phyloP scores from a whole-genome alignment of 2,888 invertebrate species.

The Mesorhabditis spiculigera region DNA sequence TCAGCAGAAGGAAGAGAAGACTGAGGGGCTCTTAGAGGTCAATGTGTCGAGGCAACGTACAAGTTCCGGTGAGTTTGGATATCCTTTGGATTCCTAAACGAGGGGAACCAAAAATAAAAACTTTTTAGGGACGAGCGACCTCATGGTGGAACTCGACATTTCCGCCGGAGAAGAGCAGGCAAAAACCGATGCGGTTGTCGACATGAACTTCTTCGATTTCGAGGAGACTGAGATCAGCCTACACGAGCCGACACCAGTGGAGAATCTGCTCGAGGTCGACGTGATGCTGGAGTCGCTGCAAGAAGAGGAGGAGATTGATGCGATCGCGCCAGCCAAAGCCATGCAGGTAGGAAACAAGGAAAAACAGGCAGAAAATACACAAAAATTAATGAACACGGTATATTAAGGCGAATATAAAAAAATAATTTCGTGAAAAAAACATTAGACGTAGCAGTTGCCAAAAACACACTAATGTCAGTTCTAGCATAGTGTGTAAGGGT shows the following conservation, averaged over 20 bases:
- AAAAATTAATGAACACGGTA: background rate
- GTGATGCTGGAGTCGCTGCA: conserved; percentile 31
- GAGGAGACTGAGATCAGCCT: conserved; percentile 33
- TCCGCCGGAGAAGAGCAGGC: conserved; percentile 41
- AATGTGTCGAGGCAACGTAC: conserved; percentile 11
- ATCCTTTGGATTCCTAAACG: conserved; percentile 10
- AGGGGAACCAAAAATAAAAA: conserved; percentile 7
- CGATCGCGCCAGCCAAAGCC: conserved; percentile 21
- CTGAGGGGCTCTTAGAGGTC: conserved; percentile 13
- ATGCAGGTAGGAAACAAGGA: conserved; percentile 15
- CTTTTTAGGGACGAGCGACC: conserved; percentile 25
- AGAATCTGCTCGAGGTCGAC: conserved; percentile 30
- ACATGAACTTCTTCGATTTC: conserved; percentile 39
- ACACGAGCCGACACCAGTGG: conserved; percentile 5
- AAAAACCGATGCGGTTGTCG: conserved; percentile 39
- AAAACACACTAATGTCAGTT: too few species aligned
- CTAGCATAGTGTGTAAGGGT: too few species aligned
- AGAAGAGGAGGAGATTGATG: conserved; percentile 32
- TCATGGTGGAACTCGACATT: conserved; percentile 38
- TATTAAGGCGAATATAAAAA: background rate
- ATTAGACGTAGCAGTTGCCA: too few species aligned
- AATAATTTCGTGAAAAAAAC: background rate
- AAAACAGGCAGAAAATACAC: background rate
- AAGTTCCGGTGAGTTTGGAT: conserved; percentile 7
- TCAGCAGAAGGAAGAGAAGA: conserved; percentile 22